Percentiles rank a stretch among this genome's conserved stretches.
These are phyloP conservation scores for Lepas anatifera DNA, from an alignment of 2,888 invertebrate genomes.

Conservation along the genomic window DNA sequence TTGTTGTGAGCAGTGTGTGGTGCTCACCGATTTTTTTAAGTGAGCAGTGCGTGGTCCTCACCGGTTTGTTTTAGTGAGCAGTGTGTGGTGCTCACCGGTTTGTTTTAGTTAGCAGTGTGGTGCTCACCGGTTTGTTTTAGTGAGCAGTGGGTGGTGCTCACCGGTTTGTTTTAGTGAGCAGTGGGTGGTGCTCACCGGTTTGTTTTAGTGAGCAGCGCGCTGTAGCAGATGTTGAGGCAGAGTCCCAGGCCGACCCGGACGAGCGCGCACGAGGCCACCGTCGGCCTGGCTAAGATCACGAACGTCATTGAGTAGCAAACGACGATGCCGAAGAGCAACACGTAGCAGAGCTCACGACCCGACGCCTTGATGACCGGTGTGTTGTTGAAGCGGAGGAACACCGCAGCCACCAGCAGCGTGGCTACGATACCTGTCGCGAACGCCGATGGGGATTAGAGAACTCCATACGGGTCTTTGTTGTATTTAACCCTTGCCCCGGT, in stretches of 20 bases:
- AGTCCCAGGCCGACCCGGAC: conserved; percentile 55
- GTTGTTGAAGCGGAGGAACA: conserved; percentile 47
- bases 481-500: no score
- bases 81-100: no score
- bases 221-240: conserved; percentile 58
- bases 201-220: conserved; percentile 61
- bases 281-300: conserved; percentile 53
- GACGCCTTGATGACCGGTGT: conserved; percentile 67
- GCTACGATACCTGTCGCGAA: conserved; percentile 35
- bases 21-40: no score
- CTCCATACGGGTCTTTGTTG: no score
- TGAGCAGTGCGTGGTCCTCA: no score
- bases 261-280: conserved; percentile 49
- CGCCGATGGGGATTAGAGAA: no score
- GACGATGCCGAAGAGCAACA: conserved; percentile 53
- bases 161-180: conserved; percentile 55
- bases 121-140: no score
- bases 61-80: no score
- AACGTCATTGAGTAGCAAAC: conserved; percentile 59
- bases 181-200: conserved; percentile 35
- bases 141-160: no score
- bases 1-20: no score
- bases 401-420: conserved; percentile 48
- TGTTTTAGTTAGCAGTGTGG: no score
- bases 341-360: conserved; percentile 62